Conservation (phyloP, 2,113 vertebrate species). For the Cinclus mexicanus region DNA sequence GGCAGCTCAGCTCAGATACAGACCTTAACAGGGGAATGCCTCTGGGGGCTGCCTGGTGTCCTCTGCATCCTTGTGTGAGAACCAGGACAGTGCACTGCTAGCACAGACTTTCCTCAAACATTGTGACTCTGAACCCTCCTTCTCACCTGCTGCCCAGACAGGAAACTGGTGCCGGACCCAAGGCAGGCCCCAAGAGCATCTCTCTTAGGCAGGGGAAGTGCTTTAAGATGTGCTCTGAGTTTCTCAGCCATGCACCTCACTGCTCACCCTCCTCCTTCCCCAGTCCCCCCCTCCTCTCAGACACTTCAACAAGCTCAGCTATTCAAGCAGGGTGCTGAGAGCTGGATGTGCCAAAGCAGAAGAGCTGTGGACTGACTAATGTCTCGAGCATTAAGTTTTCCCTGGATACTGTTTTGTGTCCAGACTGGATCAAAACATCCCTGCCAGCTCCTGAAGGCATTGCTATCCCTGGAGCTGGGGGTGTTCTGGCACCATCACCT, state of each 20-base stretch:
- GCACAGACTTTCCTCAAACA: not conserved
- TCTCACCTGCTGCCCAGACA: not conserved
- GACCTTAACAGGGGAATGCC: not conserved
- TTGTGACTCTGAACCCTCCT: not conserved
- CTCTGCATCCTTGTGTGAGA: not conserved
- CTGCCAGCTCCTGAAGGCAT: not conserved
- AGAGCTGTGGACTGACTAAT: not conserved
- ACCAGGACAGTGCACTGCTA: fast-evolving
- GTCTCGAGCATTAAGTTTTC: not conserved
- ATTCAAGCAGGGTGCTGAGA: not conserved
- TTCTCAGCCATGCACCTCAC: fast-evolving
- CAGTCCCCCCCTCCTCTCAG: not conserved
- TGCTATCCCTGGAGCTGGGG: not conserved
- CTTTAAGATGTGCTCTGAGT: not conserved
- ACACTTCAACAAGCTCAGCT: not conserved
- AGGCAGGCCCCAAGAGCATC: not conserved
- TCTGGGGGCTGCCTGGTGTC: not conserved
- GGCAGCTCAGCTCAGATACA: not conserved
- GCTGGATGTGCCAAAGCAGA: not conserved
- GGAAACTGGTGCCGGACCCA: not conserved
- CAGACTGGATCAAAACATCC: not conserved
- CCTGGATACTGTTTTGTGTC: not conserved
- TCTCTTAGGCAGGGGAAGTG: not conserved
- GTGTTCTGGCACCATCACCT: not conserved
- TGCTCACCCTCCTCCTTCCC: not conserved